Evolutionary conservation across 1,140 invertebrate species (phyloP).

Genomic region (Pantala flavescens): DNA sequence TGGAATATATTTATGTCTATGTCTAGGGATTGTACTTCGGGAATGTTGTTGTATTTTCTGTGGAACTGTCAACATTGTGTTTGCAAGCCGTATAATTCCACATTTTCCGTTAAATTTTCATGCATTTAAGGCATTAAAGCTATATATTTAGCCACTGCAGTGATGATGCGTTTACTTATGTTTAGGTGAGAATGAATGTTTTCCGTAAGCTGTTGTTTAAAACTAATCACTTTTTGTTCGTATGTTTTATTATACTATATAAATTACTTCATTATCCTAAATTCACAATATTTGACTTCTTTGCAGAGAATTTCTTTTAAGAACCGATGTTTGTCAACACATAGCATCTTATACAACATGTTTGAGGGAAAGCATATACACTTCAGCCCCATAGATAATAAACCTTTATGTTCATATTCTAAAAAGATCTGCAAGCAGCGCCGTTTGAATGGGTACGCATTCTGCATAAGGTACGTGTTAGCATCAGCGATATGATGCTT

Average conservation of each 20-base stretch:
- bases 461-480: conserved; percentile 37
- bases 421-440: conserved; percentile 40
- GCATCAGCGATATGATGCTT: conserved; percentile 35
- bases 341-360: conserved; percentile 28
- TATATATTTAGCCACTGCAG: not conserved
- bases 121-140: not conserved
- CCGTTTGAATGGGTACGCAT: conserved; percentile 40
- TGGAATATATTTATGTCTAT: not conserved
- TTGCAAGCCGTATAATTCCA: not conserved
- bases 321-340: conserved; percentile 8
- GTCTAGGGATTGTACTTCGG: not conserved
- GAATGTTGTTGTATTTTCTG: not conserved
- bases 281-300: not conserved
- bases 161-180: not conserved
- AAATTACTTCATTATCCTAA: not conserved
- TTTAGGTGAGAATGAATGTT: not conserved
- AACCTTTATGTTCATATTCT: conserved; percentile 41
- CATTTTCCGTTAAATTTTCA: not conserved
- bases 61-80: not conserved
- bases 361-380: conserved; percentile 45
- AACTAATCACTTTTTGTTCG: not conserved
- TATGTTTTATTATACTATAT: no score
- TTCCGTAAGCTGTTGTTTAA: not conserved
- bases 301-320: not conserved
- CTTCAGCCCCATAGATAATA: conserved; percentile 39